phyloP scores from a whole-genome alignment of 2,113 vertebrate genomes.

The Corythoichthys intestinalis region DNA sequence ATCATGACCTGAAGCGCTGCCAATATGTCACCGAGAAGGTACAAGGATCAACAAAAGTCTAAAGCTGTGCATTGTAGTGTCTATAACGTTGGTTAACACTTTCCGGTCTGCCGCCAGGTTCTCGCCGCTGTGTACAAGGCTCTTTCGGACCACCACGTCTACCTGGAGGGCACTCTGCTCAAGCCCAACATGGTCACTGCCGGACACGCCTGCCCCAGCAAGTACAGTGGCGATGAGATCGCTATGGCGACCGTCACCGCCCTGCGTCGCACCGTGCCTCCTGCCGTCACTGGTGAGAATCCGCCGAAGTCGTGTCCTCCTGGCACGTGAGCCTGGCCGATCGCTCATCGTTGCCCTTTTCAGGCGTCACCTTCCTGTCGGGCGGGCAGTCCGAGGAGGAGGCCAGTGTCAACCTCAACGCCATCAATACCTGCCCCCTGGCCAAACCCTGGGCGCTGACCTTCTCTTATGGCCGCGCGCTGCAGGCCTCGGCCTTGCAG shows the following conservation, averaged over 20 bases:
- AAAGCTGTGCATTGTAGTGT: not conserved
- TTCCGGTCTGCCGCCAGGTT: slow-evolving; percentile 69
- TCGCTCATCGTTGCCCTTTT: not conserved
- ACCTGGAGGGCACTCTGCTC: slow-evolving; percentile 92
- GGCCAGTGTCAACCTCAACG: slow-evolving; percentile 91
- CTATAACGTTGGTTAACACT: not conserved
- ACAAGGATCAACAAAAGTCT: slow-evolving; percentile 16
- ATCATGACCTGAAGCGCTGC: slow-evolving; percentile 92
- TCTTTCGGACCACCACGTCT: slow-evolving; percentile 92
- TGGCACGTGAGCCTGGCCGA: not conserved
- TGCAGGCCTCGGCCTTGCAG: slow-evolving; percentile 91
- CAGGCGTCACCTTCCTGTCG: slow-evolving; percentile 95
- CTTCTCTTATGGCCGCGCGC: slow-evolving; percentile 94
- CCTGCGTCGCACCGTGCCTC: slow-evolving; percentile 92
- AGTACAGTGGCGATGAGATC: slow-evolving; percentile 83
- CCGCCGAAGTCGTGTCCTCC: not conserved
- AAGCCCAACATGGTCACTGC: slow-evolving; percentile 99
- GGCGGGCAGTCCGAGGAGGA: slow-evolving; percentile 97
- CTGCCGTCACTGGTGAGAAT: slow-evolving; percentile 83
- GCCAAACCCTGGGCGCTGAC: slow-evolving; percentile 90
- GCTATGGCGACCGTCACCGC: slow-evolving; percentile 95
- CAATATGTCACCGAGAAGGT: slow-evolving; percentile 98
- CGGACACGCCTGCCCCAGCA: slow-evolving; percentile 88
- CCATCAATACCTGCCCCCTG: slow-evolving; percentile 88
- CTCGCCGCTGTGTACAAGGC: slow-evolving; percentile 94